Percentiles rank a stretch among this genome's conserved stretches.
Conservation (phyloP, 2,113 vertebrate species). For the Crotalus viridis region DNA sequence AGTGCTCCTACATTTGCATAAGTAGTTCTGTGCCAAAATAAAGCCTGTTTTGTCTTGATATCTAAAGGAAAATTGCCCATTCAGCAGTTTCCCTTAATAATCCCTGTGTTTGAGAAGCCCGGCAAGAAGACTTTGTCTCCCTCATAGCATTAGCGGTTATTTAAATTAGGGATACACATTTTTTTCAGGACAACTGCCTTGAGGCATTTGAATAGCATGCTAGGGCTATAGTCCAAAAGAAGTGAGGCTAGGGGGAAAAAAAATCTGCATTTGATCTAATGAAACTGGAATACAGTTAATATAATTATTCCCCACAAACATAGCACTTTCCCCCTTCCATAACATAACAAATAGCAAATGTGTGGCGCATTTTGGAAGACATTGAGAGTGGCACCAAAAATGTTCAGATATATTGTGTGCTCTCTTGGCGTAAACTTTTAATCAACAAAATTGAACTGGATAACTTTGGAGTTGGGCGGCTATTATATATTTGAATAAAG, state of each 20-base stretch:
- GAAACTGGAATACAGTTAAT: not conserved
- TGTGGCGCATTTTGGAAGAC: not conserved
- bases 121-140: not conserved
- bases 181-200: not conserved
- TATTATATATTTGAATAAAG: not conserved
- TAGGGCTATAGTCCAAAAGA: not conserved
- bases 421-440: not conserved
- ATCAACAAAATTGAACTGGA: not conserved
- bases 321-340: not conserved
- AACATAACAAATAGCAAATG: not conserved
- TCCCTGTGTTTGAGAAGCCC: not conserved
- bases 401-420: not conserved
- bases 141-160: not conserved
- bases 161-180: not conserved
- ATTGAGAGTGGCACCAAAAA: not conserved
- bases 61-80: not conserved
- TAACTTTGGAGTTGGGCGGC: not conserved
- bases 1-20: slow-evolving; percentile 29
- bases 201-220: not conserved
- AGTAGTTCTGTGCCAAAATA: slow-evolving; percentile 36
- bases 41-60: not conserved
- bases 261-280: not conserved
- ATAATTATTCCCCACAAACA: not conserved
- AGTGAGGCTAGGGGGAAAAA: not conserved
- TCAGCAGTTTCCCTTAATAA: not conserved